Conservation (phyloP, 2,797 vertebrate genomes). For the Galago senegalensis region DNA sequence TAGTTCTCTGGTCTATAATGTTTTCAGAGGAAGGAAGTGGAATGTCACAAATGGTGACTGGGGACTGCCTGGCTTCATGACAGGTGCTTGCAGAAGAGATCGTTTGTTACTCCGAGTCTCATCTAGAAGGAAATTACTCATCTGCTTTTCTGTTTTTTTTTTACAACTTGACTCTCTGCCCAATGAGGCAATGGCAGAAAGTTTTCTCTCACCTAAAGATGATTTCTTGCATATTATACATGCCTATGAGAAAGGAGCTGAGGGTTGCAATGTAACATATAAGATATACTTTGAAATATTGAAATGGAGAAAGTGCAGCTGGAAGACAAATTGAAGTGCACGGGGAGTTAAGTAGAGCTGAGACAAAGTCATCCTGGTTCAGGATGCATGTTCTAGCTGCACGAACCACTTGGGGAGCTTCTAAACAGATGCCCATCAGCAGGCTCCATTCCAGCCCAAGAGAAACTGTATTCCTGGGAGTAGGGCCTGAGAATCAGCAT, state of each 20-base stretch:
- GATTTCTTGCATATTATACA: not conserved
- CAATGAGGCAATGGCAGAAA: conserved; percentile 57
- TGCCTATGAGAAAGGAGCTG: not conserved
- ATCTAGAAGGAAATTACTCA: not conserved
- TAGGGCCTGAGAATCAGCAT: not conserved
- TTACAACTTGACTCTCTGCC: conserved; percentile 38
- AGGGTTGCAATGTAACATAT: not conserved
- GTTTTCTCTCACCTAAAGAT: conserved; percentile 27
- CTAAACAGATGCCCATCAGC: not conserved
- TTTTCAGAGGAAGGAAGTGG: not conserved
- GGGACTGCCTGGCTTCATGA: not conserved
- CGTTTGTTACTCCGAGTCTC: not conserved
- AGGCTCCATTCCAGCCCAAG: not conserved
- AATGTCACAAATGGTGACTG: not conserved
- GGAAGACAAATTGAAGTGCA: not conserved
- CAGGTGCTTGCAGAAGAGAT: not conserved
- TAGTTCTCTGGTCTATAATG: not conserved
- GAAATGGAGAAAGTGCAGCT: not conserved
- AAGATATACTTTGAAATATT: conserved; percentile 18
- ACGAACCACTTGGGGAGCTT: not conserved
- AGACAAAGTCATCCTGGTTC: not conserved
- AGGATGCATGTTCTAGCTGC: not conserved
- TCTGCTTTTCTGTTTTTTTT: conserved; percentile 56
- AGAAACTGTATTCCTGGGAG: not conserved
- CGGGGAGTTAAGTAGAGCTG: no score